A percentile compares a stretch with the other conserved stretches of the same genome.
Conservation (phyloP, 2,113 vertebrate species). For the Neogobius melanostomus region DNA sequence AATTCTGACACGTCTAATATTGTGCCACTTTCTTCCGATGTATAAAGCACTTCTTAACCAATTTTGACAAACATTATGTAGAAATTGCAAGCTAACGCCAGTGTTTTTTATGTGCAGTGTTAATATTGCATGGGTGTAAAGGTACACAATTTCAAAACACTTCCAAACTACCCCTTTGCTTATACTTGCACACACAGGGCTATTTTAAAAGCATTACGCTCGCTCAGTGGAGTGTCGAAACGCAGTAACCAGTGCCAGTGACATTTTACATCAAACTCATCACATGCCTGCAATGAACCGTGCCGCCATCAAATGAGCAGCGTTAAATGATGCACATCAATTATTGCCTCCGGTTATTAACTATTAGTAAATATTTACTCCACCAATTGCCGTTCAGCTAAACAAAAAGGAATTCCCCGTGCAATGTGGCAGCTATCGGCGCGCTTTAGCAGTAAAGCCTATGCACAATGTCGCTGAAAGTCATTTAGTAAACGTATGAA, state of each 20-base stretch:
- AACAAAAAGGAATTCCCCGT: slow-evolving; percentile 37
- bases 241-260: slow-evolving; percentile 25
- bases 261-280: slow-evolving; percentile 54
- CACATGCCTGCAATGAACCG: slow-evolving; percentile 45
- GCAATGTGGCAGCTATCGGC: slow-evolving; percentile 12
- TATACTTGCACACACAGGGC: slow-evolving; percentile 3
- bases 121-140: neutral
- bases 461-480: slow-evolving; percentile 17
- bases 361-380: slow-evolving; percentile 50
- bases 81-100: no score
- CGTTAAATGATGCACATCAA: slow-evolving; percentile 61
- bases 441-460: slow-evolving; percentile 15
- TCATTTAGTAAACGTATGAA: slow-evolving; percentile 38
- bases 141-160: neutral
- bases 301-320: slow-evolving; percentile 55
- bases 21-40: no score
- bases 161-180: neutral
- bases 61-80: no score
- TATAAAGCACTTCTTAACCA: no score
- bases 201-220: slow-evolving; percentile 20
- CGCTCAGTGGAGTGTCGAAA: slow-evolving; percentile 20
- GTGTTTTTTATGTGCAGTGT: neutral
- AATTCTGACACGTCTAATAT: no score
- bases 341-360: slow-evolving; percentile 56
- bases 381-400: slow-evolving; percentile 36